A percentile compares a stretch with the other conserved stretches of the same genome.
Conservation (phyloP, 2,888 invertebrate genomes). For the Anorthoa munda region DNA sequence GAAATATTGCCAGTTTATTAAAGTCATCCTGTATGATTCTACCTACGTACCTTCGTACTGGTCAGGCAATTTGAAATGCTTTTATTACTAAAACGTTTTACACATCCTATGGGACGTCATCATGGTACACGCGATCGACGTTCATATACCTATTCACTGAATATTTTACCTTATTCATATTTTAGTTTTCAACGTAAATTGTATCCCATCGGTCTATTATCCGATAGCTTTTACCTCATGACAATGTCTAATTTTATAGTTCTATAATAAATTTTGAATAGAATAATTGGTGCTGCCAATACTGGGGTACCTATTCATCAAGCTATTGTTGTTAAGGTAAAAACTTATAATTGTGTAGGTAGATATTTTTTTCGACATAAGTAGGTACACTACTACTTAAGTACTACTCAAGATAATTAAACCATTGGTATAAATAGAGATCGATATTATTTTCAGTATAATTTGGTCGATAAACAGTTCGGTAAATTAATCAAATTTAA, state of each 20-base stretch:
- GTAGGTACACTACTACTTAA: not conserved
- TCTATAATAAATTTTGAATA: not conserved
- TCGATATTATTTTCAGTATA: not conserved
- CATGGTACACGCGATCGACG: slow-evolving; percentile 29
- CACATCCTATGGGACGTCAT: slow-evolving; percentile 30
- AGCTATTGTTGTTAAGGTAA: not conserved
- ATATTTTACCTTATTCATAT: not conserved
- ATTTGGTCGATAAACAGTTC: not conserved
- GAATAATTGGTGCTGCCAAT: not conserved
- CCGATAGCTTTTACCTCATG: slow-evolving; percentile 25
- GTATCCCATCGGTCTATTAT: slow-evolving; percentile 9
- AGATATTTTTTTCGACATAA: not conserved
- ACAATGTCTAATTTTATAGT: slow-evolving; percentile 3
- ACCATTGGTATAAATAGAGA: slow-evolving; percentile 4
- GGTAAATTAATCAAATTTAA: not conserved
- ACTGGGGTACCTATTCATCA: not conserved
- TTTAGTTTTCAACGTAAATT: slow-evolving; percentile 4
- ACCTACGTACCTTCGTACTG: not conserved
- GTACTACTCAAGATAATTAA: not conserved
- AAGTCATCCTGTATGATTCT: not conserved
- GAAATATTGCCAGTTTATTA: not conserved
- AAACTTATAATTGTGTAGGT: not conserved
- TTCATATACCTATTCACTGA: not conserved
- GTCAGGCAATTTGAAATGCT: slow-evolving; percentile 9
- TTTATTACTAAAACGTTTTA: slow-evolving; percentile 34